Evolutionary conservation across 2,113 vertebrate species (phyloP), one percentile per base, ranked within the genome.

Genomic region (Megaleporinus macrocephalus): DNA sequence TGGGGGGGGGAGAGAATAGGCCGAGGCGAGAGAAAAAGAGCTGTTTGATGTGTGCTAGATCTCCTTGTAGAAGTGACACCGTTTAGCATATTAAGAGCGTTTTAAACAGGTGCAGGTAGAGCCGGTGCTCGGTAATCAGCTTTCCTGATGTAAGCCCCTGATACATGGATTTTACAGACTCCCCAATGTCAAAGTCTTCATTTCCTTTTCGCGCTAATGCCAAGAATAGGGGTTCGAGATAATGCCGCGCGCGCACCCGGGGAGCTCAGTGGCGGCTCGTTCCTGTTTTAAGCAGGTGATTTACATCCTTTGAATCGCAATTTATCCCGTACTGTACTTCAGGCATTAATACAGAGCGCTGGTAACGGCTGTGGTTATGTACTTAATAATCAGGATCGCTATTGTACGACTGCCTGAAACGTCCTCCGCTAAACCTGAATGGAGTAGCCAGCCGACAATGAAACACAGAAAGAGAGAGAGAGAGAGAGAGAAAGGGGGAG

Each of bases 121-220:
- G 86, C 83, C 90, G 86, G 88, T 88, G 89, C 90, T 82, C 84
- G 49, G 86, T 89, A 89, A 92, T 92, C 89, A 92, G 88, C 47
- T 76, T 81, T 86, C 91, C 81, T 91, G 88, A 91, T 90, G 72
- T 78, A 82, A 80, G 75, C 55, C 57, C 55, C 59, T 79, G 76
- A 85, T 79, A 68, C 79, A 84, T 73, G 79, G 72, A 73, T 81
- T 76, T 79, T 57, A 73, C 79, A 55, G 71, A 81, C 57, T 53
- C 24, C 51, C 26, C 57, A 76, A 80, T 63, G 79, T 83, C 80
- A 70, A 87, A 62, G 80, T 84, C 66, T 49, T 72, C 79, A 76
- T 81, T 80, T 79, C 47, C 72, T 81, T 62, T 44, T 44, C 47
- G 22, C 73, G 36, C 61, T 62, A 78, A 36, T 68, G 69, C 47